Conservation (phyloP, 2,888 invertebrate genomes). For the Coenonympha glycerion region DNA sequence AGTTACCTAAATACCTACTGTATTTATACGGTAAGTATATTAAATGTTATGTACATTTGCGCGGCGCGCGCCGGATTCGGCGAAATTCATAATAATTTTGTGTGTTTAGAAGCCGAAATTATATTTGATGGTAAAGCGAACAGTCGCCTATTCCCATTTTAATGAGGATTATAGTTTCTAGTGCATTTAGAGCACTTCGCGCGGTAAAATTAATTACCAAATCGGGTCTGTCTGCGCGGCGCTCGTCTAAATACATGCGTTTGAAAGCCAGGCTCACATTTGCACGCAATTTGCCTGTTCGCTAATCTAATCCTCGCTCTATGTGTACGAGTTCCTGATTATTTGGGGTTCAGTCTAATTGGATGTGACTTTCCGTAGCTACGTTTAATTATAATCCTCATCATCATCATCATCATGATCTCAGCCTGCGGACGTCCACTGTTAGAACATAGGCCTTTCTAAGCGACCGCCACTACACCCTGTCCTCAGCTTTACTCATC, state of each 20-base stretch:
- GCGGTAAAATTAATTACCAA: conserved; percentile 74
- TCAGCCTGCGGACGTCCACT: too few species aligned
- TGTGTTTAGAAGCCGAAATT: conserved; percentile 68
- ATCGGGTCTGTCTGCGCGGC: conserved; percentile 57
- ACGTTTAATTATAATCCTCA: neutral
- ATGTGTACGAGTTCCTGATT: conserved; percentile 22
- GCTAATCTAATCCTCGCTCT: conserved; percentile 38
- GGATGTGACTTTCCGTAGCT: neutral
- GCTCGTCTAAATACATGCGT: conserved; percentile 46
- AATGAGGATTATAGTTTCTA: conserved; percentile 74
- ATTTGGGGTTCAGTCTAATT: conserved; percentile 11
- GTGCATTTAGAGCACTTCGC: conserved; percentile 72
- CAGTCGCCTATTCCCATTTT: conserved; percentile 70
- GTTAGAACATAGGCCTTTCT: too few species aligned
- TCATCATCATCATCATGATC: too few species aligned
- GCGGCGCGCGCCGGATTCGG: conserved; percentile 26
- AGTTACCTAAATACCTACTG: neutral
- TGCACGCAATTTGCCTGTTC: conserved; percentile 41
- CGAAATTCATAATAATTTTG: conserved; percentile 58
- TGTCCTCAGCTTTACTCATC: too few species aligned
- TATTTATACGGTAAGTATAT: conserved; percentile 17
- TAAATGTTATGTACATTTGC: conserved; percentile 28
- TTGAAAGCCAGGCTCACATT: conserved; percentile 46
- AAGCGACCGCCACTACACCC: too few species aligned
- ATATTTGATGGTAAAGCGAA: conserved; percentile 68